phyloP scores from a whole-genome alignment of 2,113 vertebrate species.

The Crotalus tigris region DNA sequence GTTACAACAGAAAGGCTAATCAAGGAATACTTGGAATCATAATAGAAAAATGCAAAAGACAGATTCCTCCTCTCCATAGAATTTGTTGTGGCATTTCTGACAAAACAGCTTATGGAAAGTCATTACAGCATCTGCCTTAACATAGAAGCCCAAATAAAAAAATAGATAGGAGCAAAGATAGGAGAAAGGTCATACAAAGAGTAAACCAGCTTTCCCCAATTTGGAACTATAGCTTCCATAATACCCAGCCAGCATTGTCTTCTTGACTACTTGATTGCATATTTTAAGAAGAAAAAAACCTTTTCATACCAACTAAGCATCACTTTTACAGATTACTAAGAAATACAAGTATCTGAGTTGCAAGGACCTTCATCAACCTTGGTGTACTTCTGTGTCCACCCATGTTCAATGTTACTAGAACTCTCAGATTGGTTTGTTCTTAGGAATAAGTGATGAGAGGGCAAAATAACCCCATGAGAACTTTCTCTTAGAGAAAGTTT shows the following conservation, averaged over 20 bases:
- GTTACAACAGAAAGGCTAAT: slow-evolving; percentile 12
- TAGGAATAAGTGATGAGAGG: background rate
- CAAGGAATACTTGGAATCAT: background rate
- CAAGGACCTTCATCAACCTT: background rate
- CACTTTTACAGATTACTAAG: background rate
- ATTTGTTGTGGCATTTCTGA: background rate
- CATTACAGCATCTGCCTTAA: background rate
- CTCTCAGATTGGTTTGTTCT: background rate
- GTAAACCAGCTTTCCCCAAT: background rate
- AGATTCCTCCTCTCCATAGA: no score
- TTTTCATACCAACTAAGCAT: background rate
- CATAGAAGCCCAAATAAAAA: background rate
- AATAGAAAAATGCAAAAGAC: background rate
- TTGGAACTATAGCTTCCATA: background rate
- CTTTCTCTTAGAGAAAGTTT: background rate
- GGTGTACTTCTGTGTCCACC: background rate
- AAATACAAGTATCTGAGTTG: background rate
- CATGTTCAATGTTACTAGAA: background rate
- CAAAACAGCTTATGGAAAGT: background rate
- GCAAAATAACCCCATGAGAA: background rate
- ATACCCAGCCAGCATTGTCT: background rate
- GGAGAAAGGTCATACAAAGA: background rate
- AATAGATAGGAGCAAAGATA: background rate
- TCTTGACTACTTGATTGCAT: background rate
- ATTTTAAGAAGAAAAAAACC: background rate